These are phyloP conservation scores for Daphoenositta chrysoptera DNA, from an alignment of 2,113 vertebrate genomes.

Conservation along the genomic window DNA sequence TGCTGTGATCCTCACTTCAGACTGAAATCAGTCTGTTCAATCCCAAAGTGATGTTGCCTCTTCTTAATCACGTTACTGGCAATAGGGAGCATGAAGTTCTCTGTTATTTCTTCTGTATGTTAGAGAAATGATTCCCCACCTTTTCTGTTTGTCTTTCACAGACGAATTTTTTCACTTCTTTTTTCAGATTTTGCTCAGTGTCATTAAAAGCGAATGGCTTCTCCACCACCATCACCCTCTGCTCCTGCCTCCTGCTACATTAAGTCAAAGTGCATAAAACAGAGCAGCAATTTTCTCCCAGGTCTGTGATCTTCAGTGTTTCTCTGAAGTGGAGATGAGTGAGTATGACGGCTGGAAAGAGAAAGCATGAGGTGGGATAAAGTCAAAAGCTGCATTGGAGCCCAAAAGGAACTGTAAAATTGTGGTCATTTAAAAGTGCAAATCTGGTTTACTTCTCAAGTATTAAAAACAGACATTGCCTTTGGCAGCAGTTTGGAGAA, in stretches of 20 bases:
- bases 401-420: conserved; percentile 67
- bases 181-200: background rate
- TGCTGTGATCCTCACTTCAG: background rate
- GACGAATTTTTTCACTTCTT: background rate
- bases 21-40: background rate
- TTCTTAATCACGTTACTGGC: background rate
- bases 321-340: background rate
- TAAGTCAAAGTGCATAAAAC: background rate
- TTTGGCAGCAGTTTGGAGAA: conserved; percentile 75
- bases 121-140: background rate
- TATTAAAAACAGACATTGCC: conserved; percentile 78
- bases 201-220: background rate
- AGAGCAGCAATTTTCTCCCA: background rate
- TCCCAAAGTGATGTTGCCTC: background rate
- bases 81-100: background rate
- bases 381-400: background rate
- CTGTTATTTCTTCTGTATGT: background rate
- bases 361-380: conserved; percentile 19
- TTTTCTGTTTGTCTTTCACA: background rate
- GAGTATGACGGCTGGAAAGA: background rate
- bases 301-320: background rate
- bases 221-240: background rate
- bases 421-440: conserved; percentile 73
- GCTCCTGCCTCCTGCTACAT: background rate
- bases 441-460: conserved; percentile 77